Conservation (phyloP, 2,797 vertebrate species). For the Antennarius maculatus region DNA sequence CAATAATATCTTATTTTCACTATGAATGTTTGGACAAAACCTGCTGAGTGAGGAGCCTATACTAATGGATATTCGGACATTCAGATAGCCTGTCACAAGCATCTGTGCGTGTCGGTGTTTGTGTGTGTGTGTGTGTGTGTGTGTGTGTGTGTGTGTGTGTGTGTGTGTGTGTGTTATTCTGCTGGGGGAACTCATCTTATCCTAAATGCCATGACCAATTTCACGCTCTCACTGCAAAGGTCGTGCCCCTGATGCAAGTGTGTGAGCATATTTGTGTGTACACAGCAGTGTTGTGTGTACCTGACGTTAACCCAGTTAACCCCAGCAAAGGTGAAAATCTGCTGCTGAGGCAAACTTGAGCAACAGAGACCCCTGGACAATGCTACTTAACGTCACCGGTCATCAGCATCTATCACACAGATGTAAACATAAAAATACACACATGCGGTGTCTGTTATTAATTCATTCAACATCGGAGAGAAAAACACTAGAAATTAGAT, state of each 20-base stretch:
- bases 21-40: conserved; percentile 67
- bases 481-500: neutral
- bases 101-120: conserved; percentile 41
- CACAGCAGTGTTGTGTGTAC: conserved; percentile 51
- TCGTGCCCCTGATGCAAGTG: conserved; percentile 62
- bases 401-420: conserved; percentile 60
- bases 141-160: conserved; percentile 21
- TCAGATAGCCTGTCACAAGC: conserved; percentile 72
- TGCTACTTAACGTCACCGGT: conserved; percentile 68
- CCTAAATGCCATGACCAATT: conserved; percentile 83
- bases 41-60: conserved; percentile 71
- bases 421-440: conserved; percentile 27
- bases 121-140: conserved; percentile 30
- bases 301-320: conserved; percentile 78
- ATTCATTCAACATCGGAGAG: conserved; percentile 3
- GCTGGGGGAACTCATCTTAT: conserved; percentile 74
- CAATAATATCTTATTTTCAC: conserved; percentile 68
- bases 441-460: neutral
- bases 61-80: conserved; percentile 77
- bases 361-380: conserved; percentile 56
- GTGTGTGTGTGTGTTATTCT: conserved; percentile 57
- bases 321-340: conserved; percentile 72
- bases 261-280: conserved; percentile 51
- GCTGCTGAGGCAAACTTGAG: conserved; percentile 73
- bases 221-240: conserved; percentile 83